Evolutionary conservation across 2,888 invertebrate species (phyloP), one percentile per base, ranked within the genome.

Genomic region (Seira ritae): DNA sequence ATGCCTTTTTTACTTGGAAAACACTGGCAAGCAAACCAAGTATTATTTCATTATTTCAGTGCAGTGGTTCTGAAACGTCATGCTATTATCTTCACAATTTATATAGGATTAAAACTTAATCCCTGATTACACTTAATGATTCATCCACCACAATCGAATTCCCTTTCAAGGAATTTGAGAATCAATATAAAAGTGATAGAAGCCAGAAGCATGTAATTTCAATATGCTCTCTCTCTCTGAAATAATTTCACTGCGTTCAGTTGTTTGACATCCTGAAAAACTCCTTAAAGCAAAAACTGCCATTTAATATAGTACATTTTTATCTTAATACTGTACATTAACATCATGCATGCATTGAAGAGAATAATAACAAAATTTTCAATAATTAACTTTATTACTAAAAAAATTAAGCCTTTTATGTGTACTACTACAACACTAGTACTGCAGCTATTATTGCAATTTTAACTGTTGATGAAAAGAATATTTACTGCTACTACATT

Each of bases 251-350:
- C 31, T 31, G 2, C n/a, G n/a, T 31, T 31, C 31, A 3, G 50
- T 50, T 50, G 15, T 50, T 42, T n/a, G 17, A 50, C 50, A 50
- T 50, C 50, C 12, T 65, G 67, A 74, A 73, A 19, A 75, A 66
- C 75, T 81, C 75, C 75, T 81, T 75, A 75, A 81, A 81, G 81
- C 81, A 81, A 81, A 70, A 75, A 81, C 81, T 81, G 81, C 81
- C 81, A 81, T 81, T 70, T 75, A 75, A 60, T 71, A 75, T 68
- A 75, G 50, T 50, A 50, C 50, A 50, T 50, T 50, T 3, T 50
- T 50, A 50, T 50, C 15, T 50, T 31, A 31, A 31, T 31, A 31
- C 31, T 50, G 50, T 50, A 50, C 50, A 50, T 50, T 50, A 50
- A 50, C 50, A 50, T 50, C 50, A n/a, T 50, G 50, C 50, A 50